These are phyloP conservation scores for Melanchra persicariae DNA, from an alignment of 2,888 invertebrate genomes.

Conservation along the genomic window DNA sequence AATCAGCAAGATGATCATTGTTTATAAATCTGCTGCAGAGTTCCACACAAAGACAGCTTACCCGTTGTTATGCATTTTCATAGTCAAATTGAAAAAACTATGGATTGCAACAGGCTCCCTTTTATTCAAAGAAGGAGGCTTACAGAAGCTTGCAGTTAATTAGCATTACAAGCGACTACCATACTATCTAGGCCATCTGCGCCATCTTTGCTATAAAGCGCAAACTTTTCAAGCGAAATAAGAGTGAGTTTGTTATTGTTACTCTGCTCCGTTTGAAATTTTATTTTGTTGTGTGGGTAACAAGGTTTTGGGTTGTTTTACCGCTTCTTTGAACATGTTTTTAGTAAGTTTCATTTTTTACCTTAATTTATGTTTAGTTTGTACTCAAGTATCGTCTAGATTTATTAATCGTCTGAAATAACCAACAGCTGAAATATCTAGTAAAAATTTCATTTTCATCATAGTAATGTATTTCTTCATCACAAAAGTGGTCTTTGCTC, in stretches of 20 bases:
- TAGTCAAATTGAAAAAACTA: conserved; percentile 17
- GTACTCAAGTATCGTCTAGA: too few species aligned
- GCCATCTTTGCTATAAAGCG: conserved; percentile 27
- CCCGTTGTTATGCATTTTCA: not conserved
- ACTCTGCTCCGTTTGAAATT: conserved; percentile 4
- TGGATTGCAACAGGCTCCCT: not conserved
- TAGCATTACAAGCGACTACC: conserved; percentile 39
- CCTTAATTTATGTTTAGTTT: too few species aligned
- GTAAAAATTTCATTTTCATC: not conserved
- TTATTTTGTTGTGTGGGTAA: conserved; percentile 11
- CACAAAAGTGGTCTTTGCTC: not conserved
- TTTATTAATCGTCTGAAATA: not conserved
- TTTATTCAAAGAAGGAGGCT: conserved; percentile 30
- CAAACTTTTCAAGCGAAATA: conserved; percentile 33
- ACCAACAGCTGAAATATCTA: not conserved
- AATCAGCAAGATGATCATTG: not conserved
- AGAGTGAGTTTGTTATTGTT: conserved; percentile 20
- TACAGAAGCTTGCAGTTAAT: conserved; percentile 38
- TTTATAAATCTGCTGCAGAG: not conserved
- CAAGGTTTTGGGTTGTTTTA: not conserved
- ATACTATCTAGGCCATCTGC: conserved; percentile 43
- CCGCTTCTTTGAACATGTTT: too few species aligned
- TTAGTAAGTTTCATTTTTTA: too few species aligned
- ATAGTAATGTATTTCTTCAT: too few species aligned
- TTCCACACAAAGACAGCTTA: not conserved